Evolutionary conservation across 2,888 invertebrate genomes (phyloP).

Genomic region (Galerucella nymphaeae): DNA sequence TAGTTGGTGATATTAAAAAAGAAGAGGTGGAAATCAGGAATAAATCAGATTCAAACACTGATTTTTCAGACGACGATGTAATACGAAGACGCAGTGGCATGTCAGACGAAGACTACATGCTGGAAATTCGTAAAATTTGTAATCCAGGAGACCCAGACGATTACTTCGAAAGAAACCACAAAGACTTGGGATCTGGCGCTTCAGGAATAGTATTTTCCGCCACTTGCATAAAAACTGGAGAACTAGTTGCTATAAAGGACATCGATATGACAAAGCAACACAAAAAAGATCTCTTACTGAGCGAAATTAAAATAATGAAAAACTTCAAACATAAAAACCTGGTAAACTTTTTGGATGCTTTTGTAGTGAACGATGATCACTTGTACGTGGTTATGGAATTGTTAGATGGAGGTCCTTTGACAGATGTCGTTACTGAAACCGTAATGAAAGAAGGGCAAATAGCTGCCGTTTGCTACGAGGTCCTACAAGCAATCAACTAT

Average conservation of each 20-base stretch:
- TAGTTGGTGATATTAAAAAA: conserved; percentile 46
- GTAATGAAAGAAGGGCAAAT: conserved; percentile 97
- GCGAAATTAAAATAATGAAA: conserved; percentile 92
- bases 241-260: conserved; percentile 93
- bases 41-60: conserved; percentile 50
- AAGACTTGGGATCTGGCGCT: conserved; percentile 91
- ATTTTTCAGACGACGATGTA: conserved; percentile 55
- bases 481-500: conserved; percentile 87
- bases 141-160: conserved; percentile 84
- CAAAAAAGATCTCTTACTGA: conserved; percentile 94
- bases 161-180: conserved; percentile 80
- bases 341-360: conserved; percentile 95
- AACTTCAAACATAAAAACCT: conserved; percentile 90
- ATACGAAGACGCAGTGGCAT: conserved; percentile 66
- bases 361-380: conserved; percentile 85
- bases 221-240: conserved; percentile 76
- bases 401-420: conserved; percentile 93
- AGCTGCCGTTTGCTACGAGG: conserved; percentile 92
- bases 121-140: conserved; percentile 81
- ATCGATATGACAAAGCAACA: conserved; percentile 95
- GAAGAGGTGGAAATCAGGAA: conserved; percentile 65
- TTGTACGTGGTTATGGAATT: conserved; percentile 98
- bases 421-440: conserved; percentile 97
- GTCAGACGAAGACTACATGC: conserved; percentile 77
- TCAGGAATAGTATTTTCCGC: conserved; percentile 94